These are phyloP conservation scores for Lycocerus yunnanus DNA, from an alignment of 2,888 invertebrate genomes.

Conservation along the genomic window DNA sequence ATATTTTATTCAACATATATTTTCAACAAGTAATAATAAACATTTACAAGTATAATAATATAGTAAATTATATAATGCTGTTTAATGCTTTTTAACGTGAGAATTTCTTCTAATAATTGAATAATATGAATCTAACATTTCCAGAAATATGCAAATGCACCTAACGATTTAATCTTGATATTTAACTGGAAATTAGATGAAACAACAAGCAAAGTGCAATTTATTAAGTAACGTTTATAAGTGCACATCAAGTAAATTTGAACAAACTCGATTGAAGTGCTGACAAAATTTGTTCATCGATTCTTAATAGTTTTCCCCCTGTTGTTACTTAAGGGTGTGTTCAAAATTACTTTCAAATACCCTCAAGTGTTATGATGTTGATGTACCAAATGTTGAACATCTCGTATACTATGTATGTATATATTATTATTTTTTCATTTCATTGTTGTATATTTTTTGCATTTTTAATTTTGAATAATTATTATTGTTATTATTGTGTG, in stretches of 20 bases:
- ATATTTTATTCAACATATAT: too few species aligned
- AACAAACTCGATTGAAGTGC: conserved; percentile 26
- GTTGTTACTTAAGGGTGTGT: conserved; percentile 30
- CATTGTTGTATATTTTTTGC: too few species aligned
- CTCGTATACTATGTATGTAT: too few species aligned
- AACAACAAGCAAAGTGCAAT: background rate
- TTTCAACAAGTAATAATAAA: too few species aligned
- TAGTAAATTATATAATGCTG: too few species aligned
- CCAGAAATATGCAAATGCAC: conserved; percentile 23
- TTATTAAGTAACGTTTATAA: conserved; percentile 5
- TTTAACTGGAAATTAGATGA: background rate
- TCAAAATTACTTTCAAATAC: conserved; percentile 26
- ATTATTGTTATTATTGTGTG: background rate
- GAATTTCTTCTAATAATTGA: too few species aligned
- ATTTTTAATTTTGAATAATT: background rate
- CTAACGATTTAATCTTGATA: background rate
- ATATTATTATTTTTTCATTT: too few species aligned
- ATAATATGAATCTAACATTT: conserved; percentile 15
- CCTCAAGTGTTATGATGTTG: conserved; percentile 29
- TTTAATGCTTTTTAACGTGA: background rate
- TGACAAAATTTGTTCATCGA: conserved; percentile 24
- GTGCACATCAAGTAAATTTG: conserved; percentile 21
- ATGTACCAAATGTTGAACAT: conserved; percentile 23
- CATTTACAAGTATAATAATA: too few species aligned
- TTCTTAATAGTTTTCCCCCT: conserved; percentile 22